A percentile compares a stretch with the other conserved stretches of the same genome.
These are phyloP conservation scores for Brachyhypopomus occidentalis DNA, from an alignment of 2,113 vertebrate genomes.

Conservation along the genomic window DNA sequence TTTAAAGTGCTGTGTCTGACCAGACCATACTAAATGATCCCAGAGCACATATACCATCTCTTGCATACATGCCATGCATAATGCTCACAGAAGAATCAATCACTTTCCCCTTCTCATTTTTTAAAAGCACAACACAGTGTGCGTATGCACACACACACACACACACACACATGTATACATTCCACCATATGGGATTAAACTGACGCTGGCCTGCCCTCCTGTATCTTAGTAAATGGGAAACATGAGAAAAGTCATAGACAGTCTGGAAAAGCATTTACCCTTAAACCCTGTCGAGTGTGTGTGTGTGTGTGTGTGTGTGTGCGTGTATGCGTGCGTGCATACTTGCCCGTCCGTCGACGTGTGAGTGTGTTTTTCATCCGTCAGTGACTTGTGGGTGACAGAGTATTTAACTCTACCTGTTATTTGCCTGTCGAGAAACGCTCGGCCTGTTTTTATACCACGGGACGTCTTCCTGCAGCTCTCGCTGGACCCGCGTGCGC, in stretches of 20 bases:
- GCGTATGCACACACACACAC: neutral
- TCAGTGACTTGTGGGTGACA: neutral
- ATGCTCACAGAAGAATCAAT: neutral
- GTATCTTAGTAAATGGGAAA: constrained; percentile 37
- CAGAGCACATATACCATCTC: constrained; percentile 11
- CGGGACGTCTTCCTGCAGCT: too few relatives aligned
- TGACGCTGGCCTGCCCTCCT: neutral
- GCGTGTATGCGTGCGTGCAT: constrained; percentile 2
- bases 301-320: constrained; percentile 1
- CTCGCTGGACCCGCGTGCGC: too few relatives aligned
- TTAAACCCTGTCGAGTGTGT: neutral
- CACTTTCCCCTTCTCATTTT: neutral
- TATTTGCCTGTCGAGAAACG: neutral
- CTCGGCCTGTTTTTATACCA: too few relatives aligned
- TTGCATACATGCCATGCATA: neutral
- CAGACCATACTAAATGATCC: constrained; percentile 32
- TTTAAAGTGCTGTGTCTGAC: constrained; percentile 36
- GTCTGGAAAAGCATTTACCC: constrained; percentile 40
- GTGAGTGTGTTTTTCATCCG: neutral
- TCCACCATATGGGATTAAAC: neutral
- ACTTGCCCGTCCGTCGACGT: neutral
- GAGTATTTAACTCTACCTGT: neutral
- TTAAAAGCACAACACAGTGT: neutral
- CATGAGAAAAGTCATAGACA: constrained; percentile 9
- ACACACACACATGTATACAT: neutral